Conservation (phyloP, 2,888 invertebrate genomes). For the Scelioninae gen. 2 region DNA sequence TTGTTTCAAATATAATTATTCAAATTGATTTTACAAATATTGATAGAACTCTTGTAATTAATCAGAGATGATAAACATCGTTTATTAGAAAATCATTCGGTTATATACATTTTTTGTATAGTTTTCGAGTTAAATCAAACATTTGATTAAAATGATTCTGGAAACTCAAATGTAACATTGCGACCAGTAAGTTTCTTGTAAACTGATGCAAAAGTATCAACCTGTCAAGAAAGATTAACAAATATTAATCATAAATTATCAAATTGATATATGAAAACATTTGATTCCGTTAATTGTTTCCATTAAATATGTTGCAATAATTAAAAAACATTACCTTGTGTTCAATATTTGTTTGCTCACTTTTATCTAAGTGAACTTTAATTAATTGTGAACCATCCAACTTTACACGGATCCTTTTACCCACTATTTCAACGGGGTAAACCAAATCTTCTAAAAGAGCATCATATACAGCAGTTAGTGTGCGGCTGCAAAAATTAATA, state of each 20-base stretch:
- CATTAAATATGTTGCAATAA: no score
- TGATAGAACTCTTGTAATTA: background rate
- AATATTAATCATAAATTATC: no score
- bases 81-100: constrained; percentile 4
- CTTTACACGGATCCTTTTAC: constrained; percentile 96
- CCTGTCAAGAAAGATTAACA: constrained; percentile 79
- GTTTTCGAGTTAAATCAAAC: background rate
- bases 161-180: constrained; percentile 99
- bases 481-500: constrained; percentile 83
- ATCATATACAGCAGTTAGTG: constrained; percentile 97
- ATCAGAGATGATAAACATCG: background rate
- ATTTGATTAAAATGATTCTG: constrained; percentile 86
- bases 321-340: constrained; percentile 86
- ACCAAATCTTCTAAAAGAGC: constrained; percentile 98
- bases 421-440: constrained; percentile 99
- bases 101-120: constrained; percentile 6
- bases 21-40: no score
- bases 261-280: no score
- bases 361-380: constrained; percentile 98
- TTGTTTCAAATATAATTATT: no score
- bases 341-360: constrained; percentile 97
- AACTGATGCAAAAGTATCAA: constrained; percentile 97
- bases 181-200: constrained; percentile 99
- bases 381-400: constrained; percentile 96
- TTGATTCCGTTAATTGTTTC: no score